Conservation (phyloP, 2,888 invertebrate genomes). For the Nebria brevicollis region DNA sequence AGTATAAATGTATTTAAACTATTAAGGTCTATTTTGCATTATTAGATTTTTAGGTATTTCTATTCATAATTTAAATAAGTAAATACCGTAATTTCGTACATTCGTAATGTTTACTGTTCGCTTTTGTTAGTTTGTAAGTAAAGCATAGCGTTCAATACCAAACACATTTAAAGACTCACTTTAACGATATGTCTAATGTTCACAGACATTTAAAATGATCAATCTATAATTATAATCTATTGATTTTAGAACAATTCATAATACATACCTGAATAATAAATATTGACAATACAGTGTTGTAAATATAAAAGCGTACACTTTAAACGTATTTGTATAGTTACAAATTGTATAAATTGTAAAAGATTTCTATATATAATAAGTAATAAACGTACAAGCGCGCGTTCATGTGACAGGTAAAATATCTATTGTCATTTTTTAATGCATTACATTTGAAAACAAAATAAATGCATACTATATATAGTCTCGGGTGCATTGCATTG, state of each 20-base stretch:
- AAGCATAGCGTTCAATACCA: too few relatives aligned
- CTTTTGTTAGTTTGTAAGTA: too few relatives aligned
- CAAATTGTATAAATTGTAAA: background rate
- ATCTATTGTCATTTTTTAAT: background rate
- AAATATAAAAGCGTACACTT: background rate
- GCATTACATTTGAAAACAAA: background rate
- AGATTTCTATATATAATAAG: background rate
- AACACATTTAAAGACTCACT: too few relatives aligned
- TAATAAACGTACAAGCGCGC: background rate
- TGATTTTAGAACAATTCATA: background rate
- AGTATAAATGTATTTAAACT: too few relatives aligned
- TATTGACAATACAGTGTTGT: background rate
- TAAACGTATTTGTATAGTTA: background rate
- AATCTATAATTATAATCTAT: background rate
- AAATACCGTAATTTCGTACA: too few relatives aligned
- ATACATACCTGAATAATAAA: background rate
- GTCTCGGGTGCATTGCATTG: background rate
- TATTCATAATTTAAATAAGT: too few relatives aligned
- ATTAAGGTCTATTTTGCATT: too few relatives aligned
- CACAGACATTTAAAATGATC: background rate
- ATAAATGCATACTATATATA: background rate
- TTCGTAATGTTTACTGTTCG: too few relatives aligned
- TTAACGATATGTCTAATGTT: too few relatives aligned
- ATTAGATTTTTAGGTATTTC: too few relatives aligned
- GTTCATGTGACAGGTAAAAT: background rate